Evolutionary conservation across 2,888 invertebrate species (phyloP).

Genomic region (Hirtodrosophila alboralis): DNA sequence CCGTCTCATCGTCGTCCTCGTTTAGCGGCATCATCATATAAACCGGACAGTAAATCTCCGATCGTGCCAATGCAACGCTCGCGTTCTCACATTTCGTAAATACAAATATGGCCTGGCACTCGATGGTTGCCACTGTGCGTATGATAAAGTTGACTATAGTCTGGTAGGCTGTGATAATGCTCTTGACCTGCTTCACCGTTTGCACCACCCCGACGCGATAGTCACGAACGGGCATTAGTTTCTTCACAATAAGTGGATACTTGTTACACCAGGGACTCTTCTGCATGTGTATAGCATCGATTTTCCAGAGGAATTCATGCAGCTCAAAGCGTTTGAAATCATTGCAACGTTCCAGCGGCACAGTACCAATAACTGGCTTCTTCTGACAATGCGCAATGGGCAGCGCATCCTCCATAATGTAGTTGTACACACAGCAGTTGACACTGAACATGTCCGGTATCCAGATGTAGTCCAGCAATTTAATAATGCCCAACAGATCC

Average conservation of each 20-base stretch:
- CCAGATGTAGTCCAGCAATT: conserved; percentile 79
- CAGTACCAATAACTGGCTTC: conserved; percentile 80
- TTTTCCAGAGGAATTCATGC: conserved; percentile 75
- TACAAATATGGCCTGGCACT: conserved; percentile 81
- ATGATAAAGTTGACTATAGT: conserved; percentile 81
- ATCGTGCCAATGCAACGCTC: conserved; percentile 73
- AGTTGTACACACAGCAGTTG: conserved; percentile 56
- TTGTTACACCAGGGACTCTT: conserved; percentile 81
- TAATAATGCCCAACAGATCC: conserved; percentile 78
- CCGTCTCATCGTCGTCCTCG: conserved; percentile 46
- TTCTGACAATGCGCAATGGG: conserved; percentile 72
- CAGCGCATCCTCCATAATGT: conserved; percentile 73
- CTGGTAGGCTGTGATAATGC: conserved; percentile 66
- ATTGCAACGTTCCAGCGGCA: conserved; percentile 80
- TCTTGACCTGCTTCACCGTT: conserved; percentile 60
- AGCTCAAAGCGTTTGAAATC: conserved; percentile 82
- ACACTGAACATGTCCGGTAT: conserved; percentile 77
- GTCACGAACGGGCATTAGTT: conserved; percentile 77
- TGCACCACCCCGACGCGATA: conserved; percentile 69
- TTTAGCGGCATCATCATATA: conserved; percentile 74
- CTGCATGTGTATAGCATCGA: conserved; percentile 82
- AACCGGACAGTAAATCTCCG: conserved; percentile 83
- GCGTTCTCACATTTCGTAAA: conserved; percentile 72
- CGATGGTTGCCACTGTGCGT: conserved; percentile 80
- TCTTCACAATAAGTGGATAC: conserved; percentile 82